Base-by-base conservation (phyloP, 35 echinoderm and acorn worm genomes). In the Heliocidaris tuberculata region DNA sequence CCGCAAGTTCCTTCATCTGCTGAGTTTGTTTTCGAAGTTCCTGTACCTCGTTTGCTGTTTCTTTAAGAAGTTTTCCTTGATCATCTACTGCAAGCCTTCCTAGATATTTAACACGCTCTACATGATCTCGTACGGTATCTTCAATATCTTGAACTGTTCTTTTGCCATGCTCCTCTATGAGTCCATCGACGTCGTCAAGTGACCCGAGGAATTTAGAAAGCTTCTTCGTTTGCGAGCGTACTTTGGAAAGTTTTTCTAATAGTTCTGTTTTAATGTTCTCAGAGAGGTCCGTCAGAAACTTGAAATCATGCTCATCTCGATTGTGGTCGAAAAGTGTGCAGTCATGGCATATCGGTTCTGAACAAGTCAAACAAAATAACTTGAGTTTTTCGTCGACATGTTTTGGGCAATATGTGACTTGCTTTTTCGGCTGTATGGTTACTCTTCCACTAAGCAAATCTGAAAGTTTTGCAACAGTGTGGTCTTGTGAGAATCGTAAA, bases 301-400 rank as follows among this genome's bases (percentile, higher is more conserved):
- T 27, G 24, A 30, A 35, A 1, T 89, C 32, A 30, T 89, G 86
- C 31, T 35, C 31, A 27, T 89, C 86, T 30, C 86, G 86, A 35
- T 30, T 27, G 86, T 89, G 86, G 31, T 89, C 86, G 86, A 89
- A 30, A 27, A 89, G 31, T 30, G 86, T 89, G 6, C 86, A 89
- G 86, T 89, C 86, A 32, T 89, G 86, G 86, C 86, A 89, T 89
- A 89, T 89, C 13, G 86, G 86, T 32, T 89, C 86, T 15, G 31
- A 30, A 35, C 86, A 89, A 0, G 86, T 89, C 24, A 89, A 13
- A 30, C 86, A 89, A 30, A 89, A 89, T 89, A 89, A 35, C 86
- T 89, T 89, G 15, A 89, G 86, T 35, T 89, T 89, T 35, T 89
- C 86, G 31, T 89, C 86, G 2, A 0, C 0, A 30, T 89, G 86